Base-by-base conservation (phyloP, 2,797 vertebrate genomes). In the Typhlichthys subterraneus region DNA sequence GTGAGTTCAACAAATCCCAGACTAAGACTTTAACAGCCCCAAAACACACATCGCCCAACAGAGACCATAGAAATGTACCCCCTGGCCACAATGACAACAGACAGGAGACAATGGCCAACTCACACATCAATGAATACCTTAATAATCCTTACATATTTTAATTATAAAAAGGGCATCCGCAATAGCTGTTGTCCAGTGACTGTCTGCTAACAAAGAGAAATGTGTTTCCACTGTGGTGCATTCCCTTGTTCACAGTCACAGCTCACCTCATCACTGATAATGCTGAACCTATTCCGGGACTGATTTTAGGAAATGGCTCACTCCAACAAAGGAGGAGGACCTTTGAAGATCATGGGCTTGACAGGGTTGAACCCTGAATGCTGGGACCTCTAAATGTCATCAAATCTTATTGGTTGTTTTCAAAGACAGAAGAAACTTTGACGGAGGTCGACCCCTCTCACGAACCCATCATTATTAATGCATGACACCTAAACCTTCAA, bases 231-330 rank as follows among this genome's bases (percentile, higher is more conserved):
- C 38, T 42, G 6, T 42, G 6, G 38, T 64, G 67, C 66, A 71
- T 75, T 75, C 23, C 12, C 29, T 53, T 77, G 71, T 65, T 42
- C 65, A 67, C 50, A 73, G 72, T 83, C 76, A 80, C 72, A 83
- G 69, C 72, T 85, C 70, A 63, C 66, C 61, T 83, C 53, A 71
- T 83, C 69, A 78, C 67, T 5, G 33, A 63, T 72, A 81, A 82
- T 62, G 52, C 59, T 45, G 47, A 64, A 54, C n/a, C 33, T 70
- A 60, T 77, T 69, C 57, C 63, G 57, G 57, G 50, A 72, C 68
- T 75, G 67, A 82, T 77, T 81, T 66, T 67, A 79, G 76, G 59
- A 77, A 51, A 66, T 51, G 61, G 75, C 82, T 74, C 59, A 59
- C 51, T 49, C 57, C 13, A 48, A 57, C 77, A 51, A 74, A 64